Evolutionary conservation across 2,888 invertebrate genomes (phyloP), one percentile per base, ranked within the genome.

Genomic region (Agrotis segetum): DNA sequence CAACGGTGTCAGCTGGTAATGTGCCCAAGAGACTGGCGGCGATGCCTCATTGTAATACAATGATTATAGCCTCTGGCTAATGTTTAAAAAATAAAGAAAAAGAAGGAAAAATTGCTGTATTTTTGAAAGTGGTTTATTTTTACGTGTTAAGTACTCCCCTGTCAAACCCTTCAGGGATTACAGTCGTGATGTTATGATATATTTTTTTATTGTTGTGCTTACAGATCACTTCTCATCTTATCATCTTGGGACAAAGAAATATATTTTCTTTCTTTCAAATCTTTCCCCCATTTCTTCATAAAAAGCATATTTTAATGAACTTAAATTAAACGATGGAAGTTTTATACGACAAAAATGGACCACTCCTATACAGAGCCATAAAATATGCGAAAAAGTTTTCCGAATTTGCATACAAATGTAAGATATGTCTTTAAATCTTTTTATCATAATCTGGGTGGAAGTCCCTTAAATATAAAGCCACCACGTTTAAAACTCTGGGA

Each of bases 361-460:
- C 47, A 66, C 60, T 29, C 58, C 40, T 71, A n/a, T 65, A 71
- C 53, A 53, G 13, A 3, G 19, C 9, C 19, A n/a, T 62, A 62
- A 65, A 77, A 61, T 77, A 71, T 55, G 40, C 53, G 50, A 52
- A 68, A 62, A 71, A 79, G 67, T 71, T 79, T 77, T 3, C 9
- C 14, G 13, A 52, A 81, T 79, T 79, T 79, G 71, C 81, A 81
- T 81, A 70, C 66, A 74, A 81, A 77, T 69, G 71, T 71, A 63
- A 72, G 72, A 66, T 71, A n/a, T 69, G 68, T 74, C 71, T 81
- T 69, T 75, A 58, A 61, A 79, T 70, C 72, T 70, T 71, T 74
- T 79, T 70, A 73, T 70, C 53, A 79, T 71, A 73, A 74, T 71
- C 65, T 77, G 67, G 55, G 58, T 53, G 68, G 53, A 63, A 64